A percentile compares a stretch with the other conserved stretches of the same genome.
phyloP scores from a whole-genome alignment of 1,140 invertebrate genomes.

The Lepidurus arcticus region DNA sequence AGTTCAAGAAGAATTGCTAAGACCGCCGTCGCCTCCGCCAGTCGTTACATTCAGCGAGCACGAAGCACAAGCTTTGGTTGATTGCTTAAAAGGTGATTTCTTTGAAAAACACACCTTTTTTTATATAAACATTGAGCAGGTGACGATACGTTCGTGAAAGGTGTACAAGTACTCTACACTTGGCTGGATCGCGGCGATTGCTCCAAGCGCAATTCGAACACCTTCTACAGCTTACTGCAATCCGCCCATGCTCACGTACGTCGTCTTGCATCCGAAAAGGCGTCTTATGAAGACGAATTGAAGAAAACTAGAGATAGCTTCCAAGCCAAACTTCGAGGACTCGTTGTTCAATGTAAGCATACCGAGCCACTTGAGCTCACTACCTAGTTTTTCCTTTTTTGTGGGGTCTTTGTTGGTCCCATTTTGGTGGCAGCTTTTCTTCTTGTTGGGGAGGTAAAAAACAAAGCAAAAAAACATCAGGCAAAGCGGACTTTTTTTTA shows the following conservation, averaged over 20 bases:
- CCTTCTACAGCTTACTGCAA: slow-evolving; percentile 91
- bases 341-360: slow-evolving; percentile 78
- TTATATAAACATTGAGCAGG: slow-evolving; percentile 40
- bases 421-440: slow-evolving; percentile 21
- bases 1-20: slow-evolving; percentile 66
- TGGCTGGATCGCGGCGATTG: slow-evolving; percentile 91
- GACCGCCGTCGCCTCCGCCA: slow-evolving; percentile 74
- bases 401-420: slow-evolving; percentile 1
- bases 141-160: slow-evolving; percentile 50
- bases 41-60: slow-evolving; percentile 79
- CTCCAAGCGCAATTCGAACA: slow-evolving; percentile 76
- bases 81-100: slow-evolving; percentile 66
- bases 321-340: slow-evolving; percentile 70
- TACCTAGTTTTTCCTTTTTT: not conserved
- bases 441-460: not conserved
- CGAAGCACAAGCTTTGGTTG: slow-evolving; percentile 67
- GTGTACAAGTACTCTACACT: slow-evolving; percentile 66
- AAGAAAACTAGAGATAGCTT: slow-evolving; percentile 69
- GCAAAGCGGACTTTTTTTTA: slow-evolving; percentile 9
- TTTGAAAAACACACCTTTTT: slow-evolving; percentile 35
- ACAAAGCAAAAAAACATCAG: not conserved
- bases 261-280: slow-evolving; percentile 74
- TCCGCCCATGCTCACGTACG: slow-evolving; percentile 84
- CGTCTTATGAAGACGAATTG: slow-evolving; percentile 76
- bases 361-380: not conserved